phyloP scores from a whole-genome alignment of 2,797 vertebrate genomes.

The Gobio occitaniae region DNA sequence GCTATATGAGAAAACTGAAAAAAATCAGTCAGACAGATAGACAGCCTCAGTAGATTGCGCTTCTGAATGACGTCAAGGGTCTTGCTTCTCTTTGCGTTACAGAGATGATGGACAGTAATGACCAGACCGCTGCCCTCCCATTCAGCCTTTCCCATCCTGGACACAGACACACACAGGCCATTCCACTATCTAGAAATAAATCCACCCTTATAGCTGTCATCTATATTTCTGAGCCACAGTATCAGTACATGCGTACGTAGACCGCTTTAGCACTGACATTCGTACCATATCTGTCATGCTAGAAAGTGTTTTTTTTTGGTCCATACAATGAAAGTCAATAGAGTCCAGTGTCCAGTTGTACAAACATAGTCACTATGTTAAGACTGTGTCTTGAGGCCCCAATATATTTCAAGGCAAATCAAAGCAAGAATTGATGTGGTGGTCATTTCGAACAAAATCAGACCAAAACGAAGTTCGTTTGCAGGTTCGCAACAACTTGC shows the following conservation, averaged over 20 bases:
- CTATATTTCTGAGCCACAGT: not conserved
- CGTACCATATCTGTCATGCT: not conserved
- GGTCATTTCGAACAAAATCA: too few species aligned
- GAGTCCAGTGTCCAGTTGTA: not conserved
- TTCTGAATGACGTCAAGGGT: constrained; percentile 39
- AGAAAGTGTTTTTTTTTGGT: not conserved
- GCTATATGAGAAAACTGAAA: constrained; percentile 9
- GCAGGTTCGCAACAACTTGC: too few species aligned
- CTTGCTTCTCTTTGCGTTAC: constrained; percentile 1
- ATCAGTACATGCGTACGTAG: not conserved
- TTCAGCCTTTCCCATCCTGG: constrained; percentile 3
- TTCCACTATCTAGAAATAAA: constrained; percentile 22
- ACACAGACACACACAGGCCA: constrained; percentile 11
- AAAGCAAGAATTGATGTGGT: too few species aligned
- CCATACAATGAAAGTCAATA: not conserved
- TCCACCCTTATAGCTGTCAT: constrained; percentile 1
- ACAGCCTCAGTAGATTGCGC: constrained; percentile 23
- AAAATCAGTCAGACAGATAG: constrained; percentile 26
- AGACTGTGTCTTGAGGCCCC: not conserved
- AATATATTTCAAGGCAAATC: too few species aligned
- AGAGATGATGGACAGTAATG: constrained; percentile 47
- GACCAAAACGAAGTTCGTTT: too few species aligned
- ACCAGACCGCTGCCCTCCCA: constrained; percentile 8
- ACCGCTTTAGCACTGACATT: not conserved
- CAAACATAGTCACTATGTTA: not conserved